Percentiles rank a stretch among this genome's conserved stretches.
Evolutionary conservation across 2,113 vertebrate genomes (phyloP).

Genomic region (Antechinus stuartii): DNA sequence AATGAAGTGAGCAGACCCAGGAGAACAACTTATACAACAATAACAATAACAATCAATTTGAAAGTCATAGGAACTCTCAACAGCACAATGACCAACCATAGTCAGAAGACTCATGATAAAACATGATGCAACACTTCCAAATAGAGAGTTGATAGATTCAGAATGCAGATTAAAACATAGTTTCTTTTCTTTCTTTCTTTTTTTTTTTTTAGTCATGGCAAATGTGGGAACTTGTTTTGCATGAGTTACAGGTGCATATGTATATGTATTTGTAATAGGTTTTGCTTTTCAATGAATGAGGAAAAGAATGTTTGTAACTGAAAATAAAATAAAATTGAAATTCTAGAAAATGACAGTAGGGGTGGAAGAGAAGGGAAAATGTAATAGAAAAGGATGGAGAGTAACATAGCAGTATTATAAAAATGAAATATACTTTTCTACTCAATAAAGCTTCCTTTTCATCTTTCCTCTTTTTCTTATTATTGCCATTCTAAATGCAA

Average conservation of each 20-base stretch:
- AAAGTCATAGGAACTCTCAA: not conserved
- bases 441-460: not conserved
- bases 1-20: not conserved
- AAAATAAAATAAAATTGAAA: not conserved
- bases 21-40: not conserved
- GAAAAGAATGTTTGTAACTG: too few relatives aligned
- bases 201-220: not conserved
- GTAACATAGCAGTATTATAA: not conserved
- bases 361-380: not conserved
- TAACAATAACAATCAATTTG: not conserved
- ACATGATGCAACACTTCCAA: not conserved
- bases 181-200: not conserved
- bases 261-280: not conserved
- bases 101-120: not conserved
- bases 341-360: not conserved
- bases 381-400: conserved; percentile 17
- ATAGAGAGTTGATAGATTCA: not conserved
- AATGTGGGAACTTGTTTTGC: not conserved
- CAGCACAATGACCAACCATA: not conserved
- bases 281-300: not conserved
- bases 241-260: not conserved
- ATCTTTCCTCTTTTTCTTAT: not conserved
- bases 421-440: conserved; percentile 10
- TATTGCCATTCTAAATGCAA: conserved; percentile 11
- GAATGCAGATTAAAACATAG: not conserved